phyloP scores from a whole-genome alignment of 1,140 invertebrate species.

The Aphaenogaster floridana region DNA sequence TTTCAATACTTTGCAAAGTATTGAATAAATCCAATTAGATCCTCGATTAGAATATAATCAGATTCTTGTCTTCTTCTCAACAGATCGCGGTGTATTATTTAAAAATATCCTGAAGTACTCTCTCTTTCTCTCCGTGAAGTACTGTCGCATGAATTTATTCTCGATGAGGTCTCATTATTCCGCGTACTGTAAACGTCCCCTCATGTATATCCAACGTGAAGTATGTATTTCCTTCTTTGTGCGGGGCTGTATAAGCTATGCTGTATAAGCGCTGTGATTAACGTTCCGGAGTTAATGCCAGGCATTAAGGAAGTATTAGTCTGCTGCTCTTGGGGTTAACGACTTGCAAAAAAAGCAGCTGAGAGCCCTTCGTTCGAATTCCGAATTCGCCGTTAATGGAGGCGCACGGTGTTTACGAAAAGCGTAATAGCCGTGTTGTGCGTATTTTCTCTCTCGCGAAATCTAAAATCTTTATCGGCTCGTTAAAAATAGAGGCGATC shows the following conservation, averaged over 20 bases:
- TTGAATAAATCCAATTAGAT: neutral
- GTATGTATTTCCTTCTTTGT: constrained; percentile 19
- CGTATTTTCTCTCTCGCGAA: neutral
- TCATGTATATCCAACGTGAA: constrained; percentile 24
- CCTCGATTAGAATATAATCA: neutral
- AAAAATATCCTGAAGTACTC: neutral
- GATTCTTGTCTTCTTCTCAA: neutral
- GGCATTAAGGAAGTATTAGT: constrained; percentile 68
- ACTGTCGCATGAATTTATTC: neutral
- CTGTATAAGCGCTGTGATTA: constrained; percentile 60
- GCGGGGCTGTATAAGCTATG: neutral
- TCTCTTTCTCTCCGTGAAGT: neutral
- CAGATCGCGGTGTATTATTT: neutral
- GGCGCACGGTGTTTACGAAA: neutral
- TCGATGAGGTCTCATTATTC: constrained; percentile 8
- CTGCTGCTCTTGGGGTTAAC: constrained; percentile 59
- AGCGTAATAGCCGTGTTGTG: neutral
- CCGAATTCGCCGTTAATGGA: constrained; percentile 19
- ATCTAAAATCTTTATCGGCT: constrained; percentile 2
- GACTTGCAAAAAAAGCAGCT: constrained; percentile 45
- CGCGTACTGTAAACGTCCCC: neutral
- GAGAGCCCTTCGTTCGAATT: constrained; percentile 1
- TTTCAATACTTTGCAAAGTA: no score
- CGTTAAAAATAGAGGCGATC: constrained; percentile 8
- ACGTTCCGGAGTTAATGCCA: constrained; percentile 68